A percentile compares a stretch with the other conserved stretches of the same genome.
These are phyloP conservation scores for Rhabdomys dilectus DNA, from an alignment of 2,113 vertebrate species.

Conservation along the genomic window DNA sequence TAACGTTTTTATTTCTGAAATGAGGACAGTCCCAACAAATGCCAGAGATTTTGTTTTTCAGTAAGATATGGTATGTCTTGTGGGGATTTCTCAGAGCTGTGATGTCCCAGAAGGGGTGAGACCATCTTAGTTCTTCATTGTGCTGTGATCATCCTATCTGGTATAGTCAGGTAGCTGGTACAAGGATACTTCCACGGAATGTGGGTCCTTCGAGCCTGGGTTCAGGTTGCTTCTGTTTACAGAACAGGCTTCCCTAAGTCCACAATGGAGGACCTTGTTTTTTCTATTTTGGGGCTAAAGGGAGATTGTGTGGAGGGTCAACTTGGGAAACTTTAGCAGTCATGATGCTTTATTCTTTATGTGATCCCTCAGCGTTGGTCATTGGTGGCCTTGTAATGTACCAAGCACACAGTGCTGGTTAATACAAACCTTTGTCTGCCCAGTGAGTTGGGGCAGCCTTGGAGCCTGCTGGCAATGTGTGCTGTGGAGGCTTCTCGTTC, in stretches of 20 bases:
- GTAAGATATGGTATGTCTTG: neutral
- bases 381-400: neutral
- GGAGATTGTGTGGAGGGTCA: neutral
- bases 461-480: neutral
- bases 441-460: neutral
- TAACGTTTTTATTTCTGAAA: neutral
- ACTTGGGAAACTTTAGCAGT: neutral
- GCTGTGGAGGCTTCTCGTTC: neutral
- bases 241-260: neutral
- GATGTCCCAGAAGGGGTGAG: neutral
- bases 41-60: neutral
- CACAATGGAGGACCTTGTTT: neutral
- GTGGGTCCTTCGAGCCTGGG: neutral
- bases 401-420: neutral
- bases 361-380: neutral
- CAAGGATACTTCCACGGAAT: neutral
- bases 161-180: neutral
- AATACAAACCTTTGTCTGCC: rapidly evolving
- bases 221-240: neutral
- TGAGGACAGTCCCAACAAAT: neutral
- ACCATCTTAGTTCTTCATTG: neutral
- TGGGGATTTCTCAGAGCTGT: neutral
- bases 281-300: neutral
- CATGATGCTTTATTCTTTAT: neutral
- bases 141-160: rapidly evolving